These are phyloP conservation scores for Syngnathus acus DNA, from an alignment of 2,797 vertebrate species.

Conservation along the genomic window DNA sequence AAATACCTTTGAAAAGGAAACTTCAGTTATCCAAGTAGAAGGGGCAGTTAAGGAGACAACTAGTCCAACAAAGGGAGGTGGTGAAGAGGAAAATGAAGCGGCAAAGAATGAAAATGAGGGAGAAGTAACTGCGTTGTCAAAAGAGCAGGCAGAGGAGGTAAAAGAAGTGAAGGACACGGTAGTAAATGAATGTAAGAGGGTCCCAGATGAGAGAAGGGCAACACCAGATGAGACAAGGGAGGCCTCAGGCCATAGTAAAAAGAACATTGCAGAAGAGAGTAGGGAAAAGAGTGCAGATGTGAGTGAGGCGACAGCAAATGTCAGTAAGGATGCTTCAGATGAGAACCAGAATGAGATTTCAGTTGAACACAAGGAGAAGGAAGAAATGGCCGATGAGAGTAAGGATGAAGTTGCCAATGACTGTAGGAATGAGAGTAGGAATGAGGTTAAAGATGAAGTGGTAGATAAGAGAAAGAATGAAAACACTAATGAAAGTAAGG, in stretches of 20 bases:
- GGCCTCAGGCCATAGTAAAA: neutral
- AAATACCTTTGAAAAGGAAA: slow-evolving; percentile 23
- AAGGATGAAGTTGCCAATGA: neutral
- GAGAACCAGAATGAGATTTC: neutral
- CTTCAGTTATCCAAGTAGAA: slow-evolving; percentile 4
- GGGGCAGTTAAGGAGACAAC: slow-evolving; percentile 14
- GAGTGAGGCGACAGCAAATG: neutral
- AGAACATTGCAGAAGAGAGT: neutral
- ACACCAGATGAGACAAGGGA: neutral
- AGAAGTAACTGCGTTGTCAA: slow-evolving; percentile 2
- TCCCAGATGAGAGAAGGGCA: neutral
- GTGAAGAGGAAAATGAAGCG: slow-evolving; percentile 14
- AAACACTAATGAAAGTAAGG: neutral
- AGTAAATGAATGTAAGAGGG: neutral
- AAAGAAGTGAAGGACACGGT: slow-evolving; percentile 3
- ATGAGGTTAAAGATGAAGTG: slow-evolving; percentile 13
- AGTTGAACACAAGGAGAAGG: neutral
- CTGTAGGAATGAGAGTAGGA: slow-evolving; percentile 19
- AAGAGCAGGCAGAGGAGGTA: slow-evolving; percentile 12
- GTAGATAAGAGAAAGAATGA: neutral
- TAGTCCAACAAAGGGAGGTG: slow-evolving; percentile 13
- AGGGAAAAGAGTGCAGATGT: neutral
- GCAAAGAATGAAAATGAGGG: slow-evolving; percentile 14
- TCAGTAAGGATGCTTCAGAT: slow-evolving; percentile 1
- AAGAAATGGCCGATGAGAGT: neutral